Evolutionary conservation across 2,797 vertebrate species (phyloP).

Genomic region (Myotis vivesi): DNA sequence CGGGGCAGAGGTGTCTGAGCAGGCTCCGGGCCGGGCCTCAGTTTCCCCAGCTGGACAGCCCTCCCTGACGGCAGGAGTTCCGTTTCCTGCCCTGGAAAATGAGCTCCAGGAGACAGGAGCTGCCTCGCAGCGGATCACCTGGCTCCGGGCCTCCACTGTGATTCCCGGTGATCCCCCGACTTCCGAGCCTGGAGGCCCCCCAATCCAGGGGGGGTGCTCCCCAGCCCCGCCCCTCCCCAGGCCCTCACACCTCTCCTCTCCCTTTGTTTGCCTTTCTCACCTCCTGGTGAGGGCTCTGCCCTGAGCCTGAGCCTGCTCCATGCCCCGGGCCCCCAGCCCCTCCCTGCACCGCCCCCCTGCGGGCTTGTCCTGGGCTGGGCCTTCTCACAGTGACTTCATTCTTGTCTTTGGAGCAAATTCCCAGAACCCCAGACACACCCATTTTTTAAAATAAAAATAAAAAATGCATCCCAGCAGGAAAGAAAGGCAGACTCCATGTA

Average conservation of each 20-base stretch:
- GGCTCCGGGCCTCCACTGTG: rapidly evolving
- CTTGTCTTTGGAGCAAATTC: slow-evolving; percentile 51
- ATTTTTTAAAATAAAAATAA: background rate
- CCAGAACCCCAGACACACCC: slow-evolving; percentile 68
- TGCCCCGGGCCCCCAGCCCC: background rate
- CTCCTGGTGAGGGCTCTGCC: background rate
- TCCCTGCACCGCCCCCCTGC: too few species aligned
- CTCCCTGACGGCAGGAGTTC: background rate
- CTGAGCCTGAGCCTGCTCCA: too few species aligned
- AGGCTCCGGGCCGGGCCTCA: too few species aligned
- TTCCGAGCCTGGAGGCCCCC: background rate
- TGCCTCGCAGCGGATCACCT: rapidly evolving
- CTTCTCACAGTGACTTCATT: background rate
- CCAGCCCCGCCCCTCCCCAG: background rate
- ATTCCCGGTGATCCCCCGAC: rapidly evolving
- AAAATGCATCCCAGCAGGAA: slow-evolving; percentile 48
- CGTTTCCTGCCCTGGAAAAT: too few species aligned
- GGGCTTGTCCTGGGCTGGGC: background rate
- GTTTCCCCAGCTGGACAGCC: background rate
- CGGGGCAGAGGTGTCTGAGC: too few species aligned
- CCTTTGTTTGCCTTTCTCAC: slow-evolving; percentile 11
- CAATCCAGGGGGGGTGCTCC: too few species aligned
- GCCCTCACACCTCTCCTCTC: background rate
- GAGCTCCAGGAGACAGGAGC: rapidly evolving
- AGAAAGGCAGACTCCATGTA: background rate